A percentile compares a stretch with the other conserved stretches of the same genome.
These are phyloP conservation scores for Anas georgica DNA, from an alignment of 2,797 vertebrate species.

Conservation along the genomic window DNA sequence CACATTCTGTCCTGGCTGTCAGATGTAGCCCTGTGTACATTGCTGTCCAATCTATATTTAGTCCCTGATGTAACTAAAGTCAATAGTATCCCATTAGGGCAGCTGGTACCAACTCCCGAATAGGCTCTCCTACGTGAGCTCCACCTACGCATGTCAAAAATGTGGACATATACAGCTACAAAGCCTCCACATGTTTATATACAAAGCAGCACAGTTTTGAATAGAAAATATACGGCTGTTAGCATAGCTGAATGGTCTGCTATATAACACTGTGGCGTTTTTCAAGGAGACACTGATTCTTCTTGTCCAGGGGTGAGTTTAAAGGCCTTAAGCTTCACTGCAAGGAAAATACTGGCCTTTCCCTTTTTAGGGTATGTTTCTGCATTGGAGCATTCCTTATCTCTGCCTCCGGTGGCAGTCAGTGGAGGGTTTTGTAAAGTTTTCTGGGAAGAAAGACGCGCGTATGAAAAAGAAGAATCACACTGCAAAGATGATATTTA, in stretches of 20 bases:
- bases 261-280: neutral
- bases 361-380: slow-evolving; percentile 72
- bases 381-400: slow-evolving; percentile 47
- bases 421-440: neutral
- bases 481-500: neutral
- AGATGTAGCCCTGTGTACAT: neutral
- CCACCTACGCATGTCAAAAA: slow-evolving; percentile 35
- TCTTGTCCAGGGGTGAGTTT: slow-evolving; percentile 35
- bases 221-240: slow-evolving; percentile 46
- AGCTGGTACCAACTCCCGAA: slow-evolving; percentile 53
- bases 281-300: slow-evolving; percentile 41
- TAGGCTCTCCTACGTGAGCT: slow-evolving; percentile 19
- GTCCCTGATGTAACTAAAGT: slow-evolving; percentile 71
- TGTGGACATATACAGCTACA: slow-evolving; percentile 54
- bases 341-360: slow-evolving; percentile 63
- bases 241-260: slow-evolving; percentile 36
- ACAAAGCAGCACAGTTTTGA: slow-evolving; percentile 37
- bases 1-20: slow-evolving; percentile 66
- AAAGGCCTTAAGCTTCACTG: slow-evolving; percentile 32
- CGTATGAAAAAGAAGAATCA: neutral
- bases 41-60: slow-evolving; percentile 71
- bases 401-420: neutral
- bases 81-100: slow-evolving; percentile 65
- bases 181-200: slow-evolving; percentile 49
- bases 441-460: neutral